Conservation (phyloP, 2,888 invertebrate species). For the Phengaris arion region DNA sequence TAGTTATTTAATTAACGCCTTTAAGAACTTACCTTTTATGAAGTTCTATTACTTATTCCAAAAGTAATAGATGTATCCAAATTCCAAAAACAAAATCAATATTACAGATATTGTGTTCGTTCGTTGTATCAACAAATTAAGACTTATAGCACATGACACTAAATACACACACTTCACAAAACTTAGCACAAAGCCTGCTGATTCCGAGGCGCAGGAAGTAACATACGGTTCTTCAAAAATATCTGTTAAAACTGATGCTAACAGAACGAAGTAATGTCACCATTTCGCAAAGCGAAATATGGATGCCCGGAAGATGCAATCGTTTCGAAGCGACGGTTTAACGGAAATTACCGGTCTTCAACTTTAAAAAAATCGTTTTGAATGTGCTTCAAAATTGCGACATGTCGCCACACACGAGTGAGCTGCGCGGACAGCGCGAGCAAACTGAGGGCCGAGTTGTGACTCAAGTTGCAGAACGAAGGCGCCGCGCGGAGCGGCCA, state of each 20-base stretch:
- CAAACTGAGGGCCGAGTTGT: conserved; percentile 54
- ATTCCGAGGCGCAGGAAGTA: conserved; percentile 64
- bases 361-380: conserved; percentile 66
- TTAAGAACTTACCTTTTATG: conserved; percentile 59
- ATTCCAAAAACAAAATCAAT: conserved; percentile 17
- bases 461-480: conserved; percentile 42
- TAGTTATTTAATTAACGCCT: not conserved
- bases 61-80: not conserved
- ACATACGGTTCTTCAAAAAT: conserved; percentile 71
- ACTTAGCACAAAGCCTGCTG: conserved; percentile 66
- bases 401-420: conserved; percentile 58
- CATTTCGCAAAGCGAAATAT: conserved; percentile 72
- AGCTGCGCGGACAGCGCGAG: conserved; percentile 74
- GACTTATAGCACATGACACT: conserved; percentile 71
- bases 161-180: conserved; percentile 67
- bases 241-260: conserved; percentile 62
- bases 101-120: conserved; percentile 20
- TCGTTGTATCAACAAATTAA: conserved; percentile 48
- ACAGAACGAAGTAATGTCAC: conserved; percentile 68
- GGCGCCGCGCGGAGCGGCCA: conserved; percentile 52
- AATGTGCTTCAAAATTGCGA: conserved; percentile 44
- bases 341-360: conserved; percentile 71
- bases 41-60: conserved; percentile 46
- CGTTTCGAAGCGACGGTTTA: conserved; percentile 66
- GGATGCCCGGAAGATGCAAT: conserved; percentile 56